Evolutionary conservation across 1,140 invertebrate genomes (phyloP), one percentile per base, ranked within the genome.

Genomic region (Latrodectus geometricus): DNA sequence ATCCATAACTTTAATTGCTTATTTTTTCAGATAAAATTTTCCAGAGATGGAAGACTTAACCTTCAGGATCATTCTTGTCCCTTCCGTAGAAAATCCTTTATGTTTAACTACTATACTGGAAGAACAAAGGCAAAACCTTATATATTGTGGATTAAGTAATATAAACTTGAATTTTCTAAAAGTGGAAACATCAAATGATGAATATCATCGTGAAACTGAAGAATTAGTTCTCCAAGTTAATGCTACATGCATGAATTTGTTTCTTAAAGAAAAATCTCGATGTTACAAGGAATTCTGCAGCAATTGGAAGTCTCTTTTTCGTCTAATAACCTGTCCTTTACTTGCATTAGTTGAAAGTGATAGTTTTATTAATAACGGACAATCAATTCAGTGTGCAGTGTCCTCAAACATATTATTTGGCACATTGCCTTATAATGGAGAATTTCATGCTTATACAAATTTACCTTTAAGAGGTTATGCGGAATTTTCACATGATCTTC

Each of bases 161-260:
- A 21, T 21, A 11, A 20, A 11, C 20, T 21, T 69, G 11, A 69
- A 20, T 20, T 69, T 69, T 69, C n/a, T 69, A 21, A 69, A 69
- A 21, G 17, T 69, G 68, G 9, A 69, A 21, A 69, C 4, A 4
- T 14, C 21, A n/a, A 23, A 73, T 0, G 35, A 73, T 48, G 23
- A 73, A 73, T 21, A 73, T 73, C 23, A 73, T n/a, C 21, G 7
- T 35, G 70, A 73, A 73, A 48, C 48, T 14, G 48, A 49, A 73
- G 70, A 73, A 48, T n/a, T 73, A 5, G 11, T 9, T 9, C 9
- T 73, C 11, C 23, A 73, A 35, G 70, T 73, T 15, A 35, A 9
- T 4, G 70, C 70, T 15, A 73, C 8, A 73, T 73, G 12, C 70
- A 35, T 9, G 3, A 23, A 73, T 5, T 35, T 35, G 5, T 35